Percentiles rank a stretch among this genome's conserved stretches.
phyloP scores from a whole-genome alignment of 2,113 vertebrate species.

The Melanocharis versteri region DNA sequence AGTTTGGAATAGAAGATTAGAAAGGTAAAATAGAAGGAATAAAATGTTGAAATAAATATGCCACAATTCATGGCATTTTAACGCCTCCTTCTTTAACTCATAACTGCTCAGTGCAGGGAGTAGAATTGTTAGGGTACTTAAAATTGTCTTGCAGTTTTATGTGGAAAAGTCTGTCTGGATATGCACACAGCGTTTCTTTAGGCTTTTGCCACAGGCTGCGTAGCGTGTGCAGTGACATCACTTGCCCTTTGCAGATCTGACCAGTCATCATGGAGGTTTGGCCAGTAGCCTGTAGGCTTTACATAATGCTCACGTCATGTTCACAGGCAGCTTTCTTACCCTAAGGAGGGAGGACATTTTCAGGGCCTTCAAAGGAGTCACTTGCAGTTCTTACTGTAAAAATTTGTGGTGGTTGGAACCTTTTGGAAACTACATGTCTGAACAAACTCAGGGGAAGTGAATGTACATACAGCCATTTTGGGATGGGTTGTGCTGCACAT shows the following conservation, averaged over 20 bases:
- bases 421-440: background rate
- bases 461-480: background rate
- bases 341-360: background rate
- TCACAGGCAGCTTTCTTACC: rapidly evolving
- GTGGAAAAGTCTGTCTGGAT: background rate
- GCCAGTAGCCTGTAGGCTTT: background rate
- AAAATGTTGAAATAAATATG: background rate
- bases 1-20: background rate
- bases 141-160: background rate
- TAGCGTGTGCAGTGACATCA: rapidly evolving
- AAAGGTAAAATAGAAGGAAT: background rate
- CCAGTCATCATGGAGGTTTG: background rate
- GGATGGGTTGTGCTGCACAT: background rate
- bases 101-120: background rate
- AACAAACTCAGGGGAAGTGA: background rate
- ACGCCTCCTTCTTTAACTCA: background rate
- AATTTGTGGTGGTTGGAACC: background rate
- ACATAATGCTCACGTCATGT: background rate
- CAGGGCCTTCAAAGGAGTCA: background rate
- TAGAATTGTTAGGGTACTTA: background rate
- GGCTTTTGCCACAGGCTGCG: background rate
- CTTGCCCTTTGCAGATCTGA: background rate
- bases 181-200: background rate
- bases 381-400: background rate
- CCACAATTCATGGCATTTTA: background rate